Evolutionary conservation across 2,113 vertebrate species (phyloP).

Genomic region (Phalacrocorax brasilianus): DNA sequence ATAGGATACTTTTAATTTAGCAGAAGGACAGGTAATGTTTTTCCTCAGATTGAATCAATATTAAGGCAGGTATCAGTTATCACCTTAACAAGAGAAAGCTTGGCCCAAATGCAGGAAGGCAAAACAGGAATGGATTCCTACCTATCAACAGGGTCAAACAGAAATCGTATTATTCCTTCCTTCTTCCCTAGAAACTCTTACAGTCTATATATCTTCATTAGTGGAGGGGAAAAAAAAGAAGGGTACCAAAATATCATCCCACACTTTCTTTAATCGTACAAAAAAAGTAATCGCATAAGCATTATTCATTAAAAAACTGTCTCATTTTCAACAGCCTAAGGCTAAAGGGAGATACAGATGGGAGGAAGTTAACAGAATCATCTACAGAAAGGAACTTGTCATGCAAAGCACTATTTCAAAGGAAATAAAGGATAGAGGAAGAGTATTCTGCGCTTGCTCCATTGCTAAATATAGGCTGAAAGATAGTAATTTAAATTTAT

Average conservation of each 20-base stretch:
- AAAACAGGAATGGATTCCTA: neutral
- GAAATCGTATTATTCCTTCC: neutral
- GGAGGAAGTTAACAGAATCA: conserved; percentile 45
- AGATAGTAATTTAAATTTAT: conserved; percentile 8
- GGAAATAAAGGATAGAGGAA: conserved; percentile 27
- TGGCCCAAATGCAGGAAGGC: neutral
- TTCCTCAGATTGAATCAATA: neutral
- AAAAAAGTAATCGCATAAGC: conserved; percentile 44
- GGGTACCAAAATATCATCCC: conserved; percentile 46
- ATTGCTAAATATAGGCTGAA: conserved; percentile 30
- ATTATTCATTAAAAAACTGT: conserved; percentile 60
- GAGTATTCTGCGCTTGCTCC: neutral
- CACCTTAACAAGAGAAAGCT: neutral
- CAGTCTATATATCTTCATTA: conserved; percentile 34
- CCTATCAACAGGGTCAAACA: neutral
- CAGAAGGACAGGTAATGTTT: neutral
- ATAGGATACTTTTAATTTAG: neutral
- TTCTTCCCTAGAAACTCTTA: neutral
- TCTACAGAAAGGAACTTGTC: conserved; percentile 25
- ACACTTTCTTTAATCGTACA: conserved; percentile 43
- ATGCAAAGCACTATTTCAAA: conserved; percentile 28
- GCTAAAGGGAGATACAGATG: conserved; percentile 38
- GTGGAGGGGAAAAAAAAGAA: neutral
- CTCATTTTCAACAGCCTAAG: conserved; percentile 44
- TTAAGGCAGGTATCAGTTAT: neutral